Conservation (phyloP, 1,140 invertebrate species). For the Apis cerana region DNA sequence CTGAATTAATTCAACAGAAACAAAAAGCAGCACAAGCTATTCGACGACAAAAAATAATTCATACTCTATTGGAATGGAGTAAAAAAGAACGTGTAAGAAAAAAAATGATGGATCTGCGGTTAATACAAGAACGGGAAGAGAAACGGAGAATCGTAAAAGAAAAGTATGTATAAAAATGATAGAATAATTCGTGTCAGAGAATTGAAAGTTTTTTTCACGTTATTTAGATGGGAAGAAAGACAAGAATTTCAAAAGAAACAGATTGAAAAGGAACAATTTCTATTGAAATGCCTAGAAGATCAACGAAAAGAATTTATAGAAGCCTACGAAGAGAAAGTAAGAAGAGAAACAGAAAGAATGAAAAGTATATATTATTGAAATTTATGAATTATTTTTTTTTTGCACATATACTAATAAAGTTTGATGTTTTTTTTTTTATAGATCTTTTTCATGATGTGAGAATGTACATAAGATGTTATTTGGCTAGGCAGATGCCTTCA, state of each 20-base stretch:
- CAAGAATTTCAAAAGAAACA: conserved; percentile 60
- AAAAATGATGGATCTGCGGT: conserved; percentile 39
- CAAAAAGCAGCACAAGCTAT: conserved; percentile 31
- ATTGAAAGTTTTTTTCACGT: conserved; percentile 6
- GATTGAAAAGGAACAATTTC: conserved; percentile 63
- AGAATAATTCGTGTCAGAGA: conserved; percentile 13
- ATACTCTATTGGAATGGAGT: conserved; percentile 42
- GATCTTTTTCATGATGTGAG: conserved; percentile 53
- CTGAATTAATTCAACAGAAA: conserved; percentile 49
- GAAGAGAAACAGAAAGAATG: conserved; percentile 59
- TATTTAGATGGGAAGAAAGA: conserved; percentile 68
- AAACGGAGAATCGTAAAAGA: conserved; percentile 54
- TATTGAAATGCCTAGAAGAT: conserved; percentile 50
- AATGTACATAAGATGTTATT: conserved; percentile 56
- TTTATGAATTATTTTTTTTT: neutral
- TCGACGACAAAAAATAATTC: conserved; percentile 46
- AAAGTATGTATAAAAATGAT: conserved; percentile 48
- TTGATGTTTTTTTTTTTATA: conserved; percentile 25
- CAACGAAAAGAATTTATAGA: conserved; percentile 66
- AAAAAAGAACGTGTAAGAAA: conserved; percentile 51
- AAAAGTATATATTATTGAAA: conserved; percentile 62
- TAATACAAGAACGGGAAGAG: conserved; percentile 43
- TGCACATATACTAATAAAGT: neutral
- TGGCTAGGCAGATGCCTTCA: conserved; percentile 38
- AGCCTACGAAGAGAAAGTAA: conserved; percentile 67